phyloP scores from a whole-genome alignment of 2,113 vertebrate genomes.

The Choloepus hoffmanni region DNA sequence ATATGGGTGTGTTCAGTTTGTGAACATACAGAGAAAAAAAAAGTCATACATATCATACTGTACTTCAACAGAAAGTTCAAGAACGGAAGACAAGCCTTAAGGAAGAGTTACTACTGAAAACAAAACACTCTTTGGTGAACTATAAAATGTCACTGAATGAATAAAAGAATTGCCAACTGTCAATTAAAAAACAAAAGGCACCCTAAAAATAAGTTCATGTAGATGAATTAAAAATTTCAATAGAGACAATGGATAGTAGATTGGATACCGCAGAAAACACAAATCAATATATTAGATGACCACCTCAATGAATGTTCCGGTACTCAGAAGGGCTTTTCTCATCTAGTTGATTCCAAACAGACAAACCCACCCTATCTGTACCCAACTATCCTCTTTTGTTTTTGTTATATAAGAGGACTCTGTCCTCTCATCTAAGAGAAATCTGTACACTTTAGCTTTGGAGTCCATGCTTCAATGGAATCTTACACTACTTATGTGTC shows the following conservation, averaged over 20 bases:
- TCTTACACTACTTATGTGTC: not conserved
- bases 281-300: conserved; percentile 10
- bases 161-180: not conserved
- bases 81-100: not conserved
- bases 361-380: not conserved
- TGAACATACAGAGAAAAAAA: not conserved
- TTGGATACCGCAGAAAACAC: not conserved
- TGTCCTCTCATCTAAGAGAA: not conserved
- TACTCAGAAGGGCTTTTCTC: not conserved
- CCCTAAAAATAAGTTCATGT: conserved; percentile 6
- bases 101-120: not conserved
- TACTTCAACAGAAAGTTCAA: not conserved
- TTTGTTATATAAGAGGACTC: not conserved
- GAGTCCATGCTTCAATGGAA: not conserved
- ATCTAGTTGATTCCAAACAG: conserved; percentile 31
- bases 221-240: conserved; percentile 14
- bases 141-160: not conserved
- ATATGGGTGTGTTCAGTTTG: not conserved
- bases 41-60: not conserved
- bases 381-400: not conserved
- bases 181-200: not conserved
- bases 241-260: not conserved
- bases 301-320: not conserved
- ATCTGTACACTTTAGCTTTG: not conserved
- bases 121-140: not conserved